Base-by-base conservation (phyloP, 2,797 vertebrate species). In the Silurus aristotelis region DNA sequence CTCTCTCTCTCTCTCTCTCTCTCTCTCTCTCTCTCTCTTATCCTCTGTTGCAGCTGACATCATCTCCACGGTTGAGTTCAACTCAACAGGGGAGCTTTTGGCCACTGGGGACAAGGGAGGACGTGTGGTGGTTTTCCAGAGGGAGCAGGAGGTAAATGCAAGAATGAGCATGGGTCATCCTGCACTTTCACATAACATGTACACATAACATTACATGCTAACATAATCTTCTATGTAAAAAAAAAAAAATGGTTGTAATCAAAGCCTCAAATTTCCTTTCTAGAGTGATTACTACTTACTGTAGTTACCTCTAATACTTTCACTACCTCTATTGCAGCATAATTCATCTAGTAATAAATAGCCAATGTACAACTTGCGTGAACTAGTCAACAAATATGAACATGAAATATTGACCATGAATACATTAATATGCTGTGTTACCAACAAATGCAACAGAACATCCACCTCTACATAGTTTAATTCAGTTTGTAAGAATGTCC, bases 11-110 rank as follows among this genome's bases (percentile, higher is more conserved):
- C 17, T 46, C 19, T 31, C 63, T 86, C 67, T 88, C 64, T 27
- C 64, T 66, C 22, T 66, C n/a, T 75, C 15, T 38, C 31, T 27
- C 68, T 84, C 48, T 86, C 27, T 48, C 38, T 84, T 80, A 20
- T 83, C 25, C 67, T 87, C 13, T 75, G 19, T 84, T 84, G 88
- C 93, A 96, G 96, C 96, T 95, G 96, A 97, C 95, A 97, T 97
- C 94, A 97, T 97, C 95, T 97, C 96, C 92, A 97, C 96, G 83
- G 96, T 97, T 91, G 96, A 97, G 94, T 97, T 97, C 94, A 97
- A 97, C 95, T 95, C 95, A 93, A 97, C 96, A 0, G 96, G 96
- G 93, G 96, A 97, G 93, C 93, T 97, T 88, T 94, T 97, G 93
- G 96, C 96, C 83, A 97, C 96, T 82, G 96, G 96, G 89, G 96